These are phyloP conservation scores for Ophion ventricosus DNA, from an alignment of 2,888 invertebrate genomes.

Conservation along the genomic window DNA sequence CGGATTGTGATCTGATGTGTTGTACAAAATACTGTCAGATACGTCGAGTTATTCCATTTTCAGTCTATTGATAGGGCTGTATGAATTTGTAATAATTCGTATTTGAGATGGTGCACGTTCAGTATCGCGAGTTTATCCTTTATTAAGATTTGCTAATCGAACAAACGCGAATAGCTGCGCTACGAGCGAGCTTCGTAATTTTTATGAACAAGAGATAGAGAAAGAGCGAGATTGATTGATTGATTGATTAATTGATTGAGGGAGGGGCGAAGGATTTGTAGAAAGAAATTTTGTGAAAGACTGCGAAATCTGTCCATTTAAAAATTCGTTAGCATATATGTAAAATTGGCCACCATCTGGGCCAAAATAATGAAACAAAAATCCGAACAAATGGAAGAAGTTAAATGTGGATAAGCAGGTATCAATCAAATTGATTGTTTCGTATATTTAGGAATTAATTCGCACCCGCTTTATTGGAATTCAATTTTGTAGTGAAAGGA, in stretches of 20 bases:
- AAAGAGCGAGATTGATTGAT: constrained; percentile 19
- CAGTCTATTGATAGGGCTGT: constrained; percentile 66
- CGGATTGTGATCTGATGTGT: constrained; percentile 67
- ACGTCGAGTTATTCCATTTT: constrained; percentile 63
- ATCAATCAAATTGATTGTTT: constrained; percentile 60
- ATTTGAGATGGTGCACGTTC: constrained; percentile 1
- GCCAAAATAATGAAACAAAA: constrained; percentile 48
- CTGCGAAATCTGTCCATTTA: constrained; percentile 81
- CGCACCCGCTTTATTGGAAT: constrained; percentile 51
- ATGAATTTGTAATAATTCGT: constrained; percentile 41
- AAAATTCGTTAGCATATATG: constrained; percentile 66
- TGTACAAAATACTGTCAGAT: constrained; percentile 62
- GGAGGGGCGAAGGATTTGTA: constrained; percentile 27
- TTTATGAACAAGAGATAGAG: neutral
- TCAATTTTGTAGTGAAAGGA: neutral
- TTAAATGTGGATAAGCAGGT: constrained; percentile 25
- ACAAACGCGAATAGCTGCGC: constrained; percentile 4
- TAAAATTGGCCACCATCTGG: constrained; percentile 63
- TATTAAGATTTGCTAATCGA: neutral
- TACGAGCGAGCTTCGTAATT: constrained; percentile 39
- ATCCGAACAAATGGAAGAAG: neutral
- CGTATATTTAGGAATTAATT: constrained; percentile 31
- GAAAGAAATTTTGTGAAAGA: constrained; percentile 75
- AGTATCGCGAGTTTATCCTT: neutral
- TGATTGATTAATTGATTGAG: neutral